A percentile compares a stretch with the other conserved stretches of the same genome.
Evolutionary conservation across 2,797 vertebrate genomes (phyloP).

Genomic region (Jordanella pulchra): DNA sequence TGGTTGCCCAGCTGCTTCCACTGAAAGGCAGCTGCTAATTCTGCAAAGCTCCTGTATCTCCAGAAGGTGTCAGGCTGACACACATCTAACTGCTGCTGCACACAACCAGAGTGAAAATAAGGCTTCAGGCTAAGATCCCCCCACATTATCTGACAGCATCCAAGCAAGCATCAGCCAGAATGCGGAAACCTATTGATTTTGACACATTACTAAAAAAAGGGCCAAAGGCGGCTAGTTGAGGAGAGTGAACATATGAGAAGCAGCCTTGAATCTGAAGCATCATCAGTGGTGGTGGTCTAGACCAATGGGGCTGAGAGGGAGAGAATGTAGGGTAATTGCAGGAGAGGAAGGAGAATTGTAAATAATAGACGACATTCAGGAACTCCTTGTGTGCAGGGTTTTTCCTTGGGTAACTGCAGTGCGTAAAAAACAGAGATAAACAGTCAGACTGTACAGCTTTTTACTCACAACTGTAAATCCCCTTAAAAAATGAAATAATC

Average conservation of each 20-base stretch:
- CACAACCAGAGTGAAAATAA: conserved; percentile 20
- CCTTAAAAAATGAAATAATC: not conserved
- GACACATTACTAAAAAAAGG: conserved; percentile 19
- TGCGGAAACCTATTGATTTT: conserved; percentile 26
- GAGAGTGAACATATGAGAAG: conserved; percentile 17
- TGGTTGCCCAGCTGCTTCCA: not conserved
- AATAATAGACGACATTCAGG: conserved; percentile 76
- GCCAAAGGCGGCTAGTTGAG: conserved; percentile 25
- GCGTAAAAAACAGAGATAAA: conserved; percentile 32
- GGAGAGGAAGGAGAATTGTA: conserved; percentile 59
- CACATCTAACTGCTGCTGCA: conserved; percentile 26
- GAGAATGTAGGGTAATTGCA: conserved; percentile 57
- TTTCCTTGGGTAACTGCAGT: conserved; percentile 27
- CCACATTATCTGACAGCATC: conserved; percentile 38
- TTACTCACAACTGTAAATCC: conserved; percentile 23
- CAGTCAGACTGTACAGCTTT: conserved; percentile 22
- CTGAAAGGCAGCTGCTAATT: conserved; percentile 6
- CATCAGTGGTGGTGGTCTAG: conserved; percentile 44
- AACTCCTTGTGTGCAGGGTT: conserved; percentile 53
- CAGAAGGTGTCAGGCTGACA: conserved; percentile 73
- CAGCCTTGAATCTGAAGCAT: conserved; percentile 21
- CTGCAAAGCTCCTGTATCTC: conserved; percentile 47
- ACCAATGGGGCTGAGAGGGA: conserved; percentile 27
- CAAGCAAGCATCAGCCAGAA: conserved; percentile 40
- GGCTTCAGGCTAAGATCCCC: conserved; percentile 45